Evolutionary conservation across 2,113 vertebrate species (phyloP), one percentile per base, ranked within the genome.

Genomic region (Oncorhynchus tshawytscha): DNA sequence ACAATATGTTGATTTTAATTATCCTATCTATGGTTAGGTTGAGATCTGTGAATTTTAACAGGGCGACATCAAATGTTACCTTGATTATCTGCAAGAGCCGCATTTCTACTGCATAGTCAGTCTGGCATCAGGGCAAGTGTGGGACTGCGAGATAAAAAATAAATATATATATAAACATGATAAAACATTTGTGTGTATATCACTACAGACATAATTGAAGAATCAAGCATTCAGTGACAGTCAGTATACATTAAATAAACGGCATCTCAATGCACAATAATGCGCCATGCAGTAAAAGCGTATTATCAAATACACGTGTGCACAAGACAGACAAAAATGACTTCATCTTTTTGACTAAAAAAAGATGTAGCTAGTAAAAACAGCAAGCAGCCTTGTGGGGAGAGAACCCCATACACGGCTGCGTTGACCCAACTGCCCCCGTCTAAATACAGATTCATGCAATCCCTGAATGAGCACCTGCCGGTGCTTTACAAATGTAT

Each of bases 41-140:
- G 51, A 24, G n/a, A 7, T 57, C 18, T 57, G 54, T 67, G 2
- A 5, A 16, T 67, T 15, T 34, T 29, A 29, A 2, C 66, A 18
- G 25, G 64, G 2, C 65, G 16, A 4, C 27, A 29, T 29, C 27
- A 31, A 18, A 67, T 20, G 64, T 76, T 39, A 76, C 78, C 83
- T 60, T 72, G 78, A 84, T 60, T 77, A 67, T 77, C 67, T 76
- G 76, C 68, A 69, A 29, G 64, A 64, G 49, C 22, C 59, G 70
- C 60, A 72, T 39, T 66, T 71, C 24, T 62, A 71, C 29, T 76
- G 84, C 76, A 78, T 73, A 45, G 51, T 67, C 45, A 45, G 51
- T 67, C 45, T 70, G 60, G 70, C 48, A 49, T 45, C 25, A 27
- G 48, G 29, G 34, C 24, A 7, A 67, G 45, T 48, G 6, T 18